Percentiles rank a stretch among this genome's conserved stretches.
Evolutionary conservation across 2,888 invertebrate genomes (phyloP).

Genomic region (Ormia ochracea): DNA sequence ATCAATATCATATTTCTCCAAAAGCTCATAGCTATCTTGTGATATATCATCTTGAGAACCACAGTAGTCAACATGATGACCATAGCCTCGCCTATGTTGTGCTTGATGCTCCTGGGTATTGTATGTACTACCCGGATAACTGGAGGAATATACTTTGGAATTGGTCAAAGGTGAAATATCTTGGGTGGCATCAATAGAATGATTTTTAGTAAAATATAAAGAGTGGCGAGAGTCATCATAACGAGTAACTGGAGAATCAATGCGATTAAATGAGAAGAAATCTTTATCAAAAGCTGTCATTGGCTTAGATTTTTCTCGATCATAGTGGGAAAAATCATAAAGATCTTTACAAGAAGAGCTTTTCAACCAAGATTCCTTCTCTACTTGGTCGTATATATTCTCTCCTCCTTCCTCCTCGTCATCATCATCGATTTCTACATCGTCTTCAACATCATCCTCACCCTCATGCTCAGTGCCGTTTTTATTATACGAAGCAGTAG

Average conservation of each 20-base stretch:
- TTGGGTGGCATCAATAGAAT: constrained; percentile 83
- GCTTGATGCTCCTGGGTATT: constrained; percentile 77
- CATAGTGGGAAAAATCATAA: constrained; percentile 84
- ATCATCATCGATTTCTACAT: constrained; percentile 68
- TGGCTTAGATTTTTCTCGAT: constrained; percentile 77
- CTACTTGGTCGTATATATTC: constrained; percentile 75
- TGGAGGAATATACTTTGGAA: constrained; percentile 88
- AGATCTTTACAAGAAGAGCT: constrained; percentile 90
- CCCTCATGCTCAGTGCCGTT: constrained; percentile 65
- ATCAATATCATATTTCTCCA: constrained; percentile 83
- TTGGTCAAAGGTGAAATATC: constrained; percentile 80
- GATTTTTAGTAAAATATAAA: constrained; percentile 80
- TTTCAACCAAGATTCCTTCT: constrained; percentile 82
- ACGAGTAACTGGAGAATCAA: constrained; percentile 84
- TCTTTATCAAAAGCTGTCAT: constrained; percentile 77
- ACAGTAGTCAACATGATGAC: constrained; percentile 76
- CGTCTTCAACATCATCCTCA: constrained; percentile 63
- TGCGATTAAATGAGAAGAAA: constrained; percentile 77
- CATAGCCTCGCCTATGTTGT: constrained; percentile 79
- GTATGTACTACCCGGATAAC: constrained; percentile 88
- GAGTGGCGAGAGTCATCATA: constrained; percentile 84
- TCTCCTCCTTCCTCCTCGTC: constrained; percentile 68
- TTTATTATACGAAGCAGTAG: constrained; percentile 74
- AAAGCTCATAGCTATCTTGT: constrained; percentile 90
- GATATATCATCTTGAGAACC: constrained; percentile 91